Evolutionary conservation across 2,797 vertebrate species (phyloP).

Genomic region (Esox lucius): DNA sequence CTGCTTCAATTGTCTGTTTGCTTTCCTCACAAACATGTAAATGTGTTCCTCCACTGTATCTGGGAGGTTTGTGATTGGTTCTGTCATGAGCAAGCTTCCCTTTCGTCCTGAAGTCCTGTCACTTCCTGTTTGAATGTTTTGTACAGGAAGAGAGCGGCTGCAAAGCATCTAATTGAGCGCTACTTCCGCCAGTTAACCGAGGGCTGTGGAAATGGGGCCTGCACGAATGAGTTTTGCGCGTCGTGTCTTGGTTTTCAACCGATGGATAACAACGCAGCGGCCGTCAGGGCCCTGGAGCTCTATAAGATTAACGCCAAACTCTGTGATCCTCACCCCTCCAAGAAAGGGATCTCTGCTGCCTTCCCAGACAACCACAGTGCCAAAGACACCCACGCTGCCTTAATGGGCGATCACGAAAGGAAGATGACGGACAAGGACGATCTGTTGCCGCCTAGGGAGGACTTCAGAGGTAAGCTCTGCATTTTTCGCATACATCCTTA

Average conservation of each 20-base stretch:
- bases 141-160: slow-evolving; percentile 98
- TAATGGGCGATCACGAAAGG: slow-evolving; percentile 76
- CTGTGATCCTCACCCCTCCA: slow-evolving; percentile 93
- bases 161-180: slow-evolving; percentile 99
- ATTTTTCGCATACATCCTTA: not conserved
- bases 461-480: slow-evolving; percentile 86
- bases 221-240: slow-evolving; percentile 97
- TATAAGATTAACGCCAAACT: slow-evolving; percentile 98
- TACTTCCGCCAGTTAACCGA: slow-evolving; percentile 99
- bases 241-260: slow-evolving; percentile 90
- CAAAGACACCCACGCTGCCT: slow-evolving; percentile 79
- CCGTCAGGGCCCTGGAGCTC: slow-evolving; percentile 96
- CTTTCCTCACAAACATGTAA: not conserved
- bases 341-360: slow-evolving; percentile 86
- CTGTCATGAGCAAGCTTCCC: not conserved
- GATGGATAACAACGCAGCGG: slow-evolving; percentile 97
- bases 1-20: not conserved
- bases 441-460: slow-evolving; percentile 74
- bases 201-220: slow-evolving; percentile 99
- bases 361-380: slow-evolving; percentile 83
- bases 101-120: slow-evolving; percentile 71
- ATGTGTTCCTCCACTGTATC: not conserved
- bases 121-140: slow-evolving; percentile 82
- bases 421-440: slow-evolving; percentile 86
- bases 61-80: not conserved